Percentiles rank a stretch among this genome's conserved stretches.
These are phyloP conservation scores for Drosophila virilis DNA, from an alignment of 1,140 invertebrate species.

Conservation along the genomic window DNA sequence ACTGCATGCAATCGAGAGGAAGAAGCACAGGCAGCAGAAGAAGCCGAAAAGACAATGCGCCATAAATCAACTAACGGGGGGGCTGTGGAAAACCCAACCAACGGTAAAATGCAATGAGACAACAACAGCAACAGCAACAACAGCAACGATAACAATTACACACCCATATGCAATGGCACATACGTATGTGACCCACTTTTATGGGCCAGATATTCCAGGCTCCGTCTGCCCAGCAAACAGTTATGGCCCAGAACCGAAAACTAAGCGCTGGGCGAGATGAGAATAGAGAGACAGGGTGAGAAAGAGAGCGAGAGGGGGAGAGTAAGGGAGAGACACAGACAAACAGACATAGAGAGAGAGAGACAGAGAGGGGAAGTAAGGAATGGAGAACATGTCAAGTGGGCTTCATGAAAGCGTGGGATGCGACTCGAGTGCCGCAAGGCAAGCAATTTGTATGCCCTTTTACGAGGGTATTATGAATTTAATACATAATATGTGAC, in stretches of 20 bases:
- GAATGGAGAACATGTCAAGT: constrained; percentile 30
- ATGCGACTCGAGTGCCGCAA: not conserved
- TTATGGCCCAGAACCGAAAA: constrained; percentile 12
- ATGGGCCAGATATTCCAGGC: constrained; percentile 17
- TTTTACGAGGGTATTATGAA: too few relatives aligned
- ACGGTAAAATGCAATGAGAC: constrained; percentile 46
- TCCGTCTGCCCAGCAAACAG: constrained; percentile 17
- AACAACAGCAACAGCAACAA: not conserved
- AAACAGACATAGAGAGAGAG: not conserved
- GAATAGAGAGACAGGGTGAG: not conserved
- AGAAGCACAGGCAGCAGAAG: constrained; percentile 25
- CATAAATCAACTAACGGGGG: constrained; percentile 45
- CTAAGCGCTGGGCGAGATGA: not conserved
- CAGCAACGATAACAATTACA: constrained; percentile 40
- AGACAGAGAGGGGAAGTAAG: not conserved
- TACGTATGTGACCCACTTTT: constrained; percentile 57
- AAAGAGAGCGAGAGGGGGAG: not conserved
- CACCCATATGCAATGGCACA: constrained; percentile 34
- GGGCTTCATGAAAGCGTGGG: constrained; percentile 20
- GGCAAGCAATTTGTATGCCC: not conserved
- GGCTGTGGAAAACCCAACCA: constrained; percentile 15
- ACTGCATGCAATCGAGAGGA: constrained; percentile 29
- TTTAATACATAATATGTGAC: too few relatives aligned
- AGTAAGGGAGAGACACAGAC: not conserved
- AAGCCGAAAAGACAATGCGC: constrained; percentile 48